Conservation (phyloP, 2,888 invertebrate species). For the Pristionchus maxplancki region DNA sequence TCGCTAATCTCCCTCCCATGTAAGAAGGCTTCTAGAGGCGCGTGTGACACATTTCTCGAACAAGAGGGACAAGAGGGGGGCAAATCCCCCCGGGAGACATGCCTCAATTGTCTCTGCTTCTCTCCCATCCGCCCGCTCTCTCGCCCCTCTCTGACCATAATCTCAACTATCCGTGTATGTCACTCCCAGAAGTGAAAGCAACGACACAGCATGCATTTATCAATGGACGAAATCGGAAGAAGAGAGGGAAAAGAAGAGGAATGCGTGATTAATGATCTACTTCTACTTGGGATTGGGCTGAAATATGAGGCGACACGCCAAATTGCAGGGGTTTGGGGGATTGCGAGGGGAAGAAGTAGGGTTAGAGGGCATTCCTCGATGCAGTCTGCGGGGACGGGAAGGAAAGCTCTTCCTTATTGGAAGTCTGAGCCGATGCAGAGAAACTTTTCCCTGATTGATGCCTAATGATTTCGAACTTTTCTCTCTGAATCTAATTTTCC, state of each 20-base stretch:
- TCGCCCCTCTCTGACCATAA: conserved; percentile 27
- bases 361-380: neutral
- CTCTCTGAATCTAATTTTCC: neutral
- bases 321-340: conserved; percentile 3
- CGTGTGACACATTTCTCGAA: conserved; percentile 43
- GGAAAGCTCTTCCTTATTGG: neutral
- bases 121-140: conserved; percentile 14
- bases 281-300: neutral
- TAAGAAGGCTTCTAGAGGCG: neutral
- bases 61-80: conserved; percentile 12
- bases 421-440: neutral
- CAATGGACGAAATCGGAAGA: neutral
- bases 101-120: conserved; percentile 40
- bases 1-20: conserved; percentile 12
- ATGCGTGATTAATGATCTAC: conserved; percentile 29
- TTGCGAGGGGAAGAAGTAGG: neutral
- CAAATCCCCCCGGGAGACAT: neutral
- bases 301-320: conserved; percentile 13
- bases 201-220: neutral
- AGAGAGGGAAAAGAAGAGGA: neutral
- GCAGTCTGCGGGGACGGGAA: neutral
- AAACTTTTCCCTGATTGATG: neutral
- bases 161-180: conserved; percentile 16
- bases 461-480: neutral
- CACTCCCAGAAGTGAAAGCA: neutral